Conservation (phyloP, 2,888 invertebrate genomes). For the Horisme vitalbata region DNA sequence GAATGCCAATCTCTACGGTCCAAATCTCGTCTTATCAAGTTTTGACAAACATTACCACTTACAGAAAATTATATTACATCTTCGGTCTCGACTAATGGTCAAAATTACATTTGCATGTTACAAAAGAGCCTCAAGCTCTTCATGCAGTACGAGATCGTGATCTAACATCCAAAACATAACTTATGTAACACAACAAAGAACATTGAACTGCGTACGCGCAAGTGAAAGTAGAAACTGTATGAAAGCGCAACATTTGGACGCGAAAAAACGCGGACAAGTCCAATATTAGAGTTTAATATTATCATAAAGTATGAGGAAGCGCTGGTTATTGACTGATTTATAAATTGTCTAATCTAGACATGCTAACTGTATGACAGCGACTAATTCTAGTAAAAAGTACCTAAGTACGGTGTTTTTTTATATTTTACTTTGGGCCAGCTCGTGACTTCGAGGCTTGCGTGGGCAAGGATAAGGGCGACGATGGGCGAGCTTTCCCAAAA, state of each 20-base stretch:
- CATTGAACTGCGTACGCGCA: conserved; percentile 31
- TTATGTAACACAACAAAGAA: conserved; percentile 24
- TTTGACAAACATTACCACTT: too few species aligned
- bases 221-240: conserved; percentile 56
- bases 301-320: not conserved
- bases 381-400: not conserved
- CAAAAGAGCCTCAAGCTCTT: not conserved
- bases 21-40: too few species aligned
- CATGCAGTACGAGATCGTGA: not conserved
- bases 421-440: too few species aligned
- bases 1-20: too few species aligned
- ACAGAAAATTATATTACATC: too few species aligned
- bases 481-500: too few species aligned
- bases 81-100: too few species aligned
- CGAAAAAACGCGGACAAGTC: conserved; percentile 29
- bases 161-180: conserved; percentile 9
- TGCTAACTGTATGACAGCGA: not conserved
- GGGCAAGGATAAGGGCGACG: too few species aligned
- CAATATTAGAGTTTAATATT: not conserved
- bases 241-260: conserved; percentile 50
- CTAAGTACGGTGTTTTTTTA: too few species aligned
- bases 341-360: not conserved
- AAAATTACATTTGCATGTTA: not conserved
- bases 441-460: too few species aligned
- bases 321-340: not conserved